These are phyloP conservation scores for Myocastor coypus DNA, from an alignment of 2,113 vertebrate species.

Conservation along the genomic window DNA sequence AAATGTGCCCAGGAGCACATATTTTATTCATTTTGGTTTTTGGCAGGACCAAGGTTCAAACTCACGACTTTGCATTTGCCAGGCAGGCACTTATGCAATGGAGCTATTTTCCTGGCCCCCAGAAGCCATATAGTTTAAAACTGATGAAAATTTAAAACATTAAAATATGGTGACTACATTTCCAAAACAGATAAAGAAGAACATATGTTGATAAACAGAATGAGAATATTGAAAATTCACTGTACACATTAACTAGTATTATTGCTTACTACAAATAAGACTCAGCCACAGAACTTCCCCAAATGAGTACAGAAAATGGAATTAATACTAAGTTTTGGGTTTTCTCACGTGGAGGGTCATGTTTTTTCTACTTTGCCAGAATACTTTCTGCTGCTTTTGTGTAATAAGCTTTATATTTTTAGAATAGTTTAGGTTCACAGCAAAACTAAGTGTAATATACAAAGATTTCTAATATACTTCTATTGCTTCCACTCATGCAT, in stretches of 20 bases:
- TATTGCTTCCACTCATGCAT: not conserved
- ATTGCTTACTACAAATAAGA: constrained; percentile 15
- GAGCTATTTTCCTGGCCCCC: too few relatives aligned
- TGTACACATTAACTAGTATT: not conserved
- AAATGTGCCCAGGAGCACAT: not conserved
- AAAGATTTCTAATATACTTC: not conserved
- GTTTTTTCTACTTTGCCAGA: constrained; percentile 7
- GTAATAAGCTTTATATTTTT: not conserved
- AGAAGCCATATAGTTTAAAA: too few relatives aligned
- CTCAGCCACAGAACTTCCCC: constrained; percentile 35
- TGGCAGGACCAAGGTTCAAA: too few relatives aligned
- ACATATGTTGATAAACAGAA: not conserved
- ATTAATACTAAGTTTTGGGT: constrained; percentile 3
- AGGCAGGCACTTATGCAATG: too few relatives aligned
- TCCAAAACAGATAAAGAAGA: constrained; percentile 27
- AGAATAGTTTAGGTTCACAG: not conserved
- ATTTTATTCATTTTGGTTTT: too few relatives aligned
- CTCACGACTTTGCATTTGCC: too few relatives aligned
- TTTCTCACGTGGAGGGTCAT: constrained; percentile 6
- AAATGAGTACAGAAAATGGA: constrained; percentile 9
- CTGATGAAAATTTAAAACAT: constrained; percentile 25
- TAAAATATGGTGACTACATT: constrained; percentile 38
- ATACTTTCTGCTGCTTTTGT: not conserved
- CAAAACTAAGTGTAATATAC: not conserved
- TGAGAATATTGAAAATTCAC: not conserved